Percentiles rank a stretch among this genome's conserved stretches.
Conservation (phyloP, 2,888 invertebrate genomes). For the Drosophila colorata region DNA sequence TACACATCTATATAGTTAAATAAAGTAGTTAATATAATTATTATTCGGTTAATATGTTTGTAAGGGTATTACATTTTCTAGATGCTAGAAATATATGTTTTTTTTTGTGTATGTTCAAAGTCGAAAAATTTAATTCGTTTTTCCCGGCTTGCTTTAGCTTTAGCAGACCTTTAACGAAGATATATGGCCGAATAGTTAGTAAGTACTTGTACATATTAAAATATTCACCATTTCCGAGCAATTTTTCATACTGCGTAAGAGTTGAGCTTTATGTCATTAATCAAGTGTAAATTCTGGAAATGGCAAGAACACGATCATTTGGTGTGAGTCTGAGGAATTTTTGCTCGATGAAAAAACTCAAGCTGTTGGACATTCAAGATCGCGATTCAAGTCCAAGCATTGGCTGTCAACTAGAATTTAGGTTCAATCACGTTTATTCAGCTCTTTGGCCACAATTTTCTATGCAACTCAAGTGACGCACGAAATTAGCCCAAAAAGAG, state of each 20-base stretch:
- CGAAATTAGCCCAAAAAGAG: constrained; percentile 65
- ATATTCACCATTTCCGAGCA: constrained; percentile 22
- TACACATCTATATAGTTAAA: no score
- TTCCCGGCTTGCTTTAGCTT: background rate
- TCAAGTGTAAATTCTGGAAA: constrained; percentile 5
- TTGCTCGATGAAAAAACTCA: background rate
- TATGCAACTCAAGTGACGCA: constrained; percentile 55
- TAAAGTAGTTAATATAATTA: no score
- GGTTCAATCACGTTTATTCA: constrained; percentile 33
- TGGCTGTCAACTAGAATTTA: constrained; percentile 45
- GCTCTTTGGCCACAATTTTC: constrained; percentile 22
- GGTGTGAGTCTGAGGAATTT: no score
- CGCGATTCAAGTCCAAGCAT: constrained; percentile 21
- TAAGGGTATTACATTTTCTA: constrained; percentile 2
- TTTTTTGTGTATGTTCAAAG: background rate
- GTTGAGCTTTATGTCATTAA: constrained; percentile 18
- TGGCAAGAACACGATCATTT: background rate
- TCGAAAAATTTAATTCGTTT: background rate
- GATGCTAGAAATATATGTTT: background rate
- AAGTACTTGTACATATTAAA: constrained; percentile 8
- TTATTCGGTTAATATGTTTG: background rate
- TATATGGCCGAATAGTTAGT: constrained; percentile 1
- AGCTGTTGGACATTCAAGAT: constrained; percentile 11
- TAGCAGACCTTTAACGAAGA: background rate
- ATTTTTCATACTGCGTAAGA: constrained; percentile 12